phyloP scores from a whole-genome alignment of 2,113 vertebrate genomes.

The Scortum barcoo region DNA sequence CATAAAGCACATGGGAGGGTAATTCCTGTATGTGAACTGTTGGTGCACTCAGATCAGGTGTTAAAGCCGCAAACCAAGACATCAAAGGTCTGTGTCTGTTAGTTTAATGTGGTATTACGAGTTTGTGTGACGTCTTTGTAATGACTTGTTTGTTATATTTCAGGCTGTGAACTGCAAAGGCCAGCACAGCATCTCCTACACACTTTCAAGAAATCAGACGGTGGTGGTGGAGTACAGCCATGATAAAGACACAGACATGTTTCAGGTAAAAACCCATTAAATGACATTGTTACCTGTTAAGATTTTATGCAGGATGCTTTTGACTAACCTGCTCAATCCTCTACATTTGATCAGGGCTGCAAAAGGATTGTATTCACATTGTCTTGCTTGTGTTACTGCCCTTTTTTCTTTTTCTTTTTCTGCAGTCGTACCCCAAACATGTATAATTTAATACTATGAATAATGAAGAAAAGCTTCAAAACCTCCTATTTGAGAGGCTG shows the following conservation, averaged over 20 bases:
- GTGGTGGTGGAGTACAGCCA: slow-evolving; percentile 98
- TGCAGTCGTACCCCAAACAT: background rate
- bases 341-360: background rate
- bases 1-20: background rate
- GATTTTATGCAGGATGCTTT: background rate
- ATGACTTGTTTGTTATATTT: slow-evolving; percentile 56
- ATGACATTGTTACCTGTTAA: background rate
- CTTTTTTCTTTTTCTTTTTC: too few relatives aligned
- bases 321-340: background rate
- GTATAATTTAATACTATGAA: background rate
- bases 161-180: slow-evolving; percentile 96
- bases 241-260: slow-evolving; percentile 98
- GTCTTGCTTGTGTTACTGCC: too few relatives aligned
- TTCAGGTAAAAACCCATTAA: slow-evolving; percentile 89
- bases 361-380: too few relatives aligned
- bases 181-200: slow-evolving; percentile 98
- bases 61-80: too few relatives aligned
- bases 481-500: background rate
- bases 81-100: background rate
- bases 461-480: background rate
- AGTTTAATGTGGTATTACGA: background rate
- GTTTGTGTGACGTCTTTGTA: background rate
- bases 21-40: too few relatives aligned
- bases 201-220: slow-evolving; percentile 95
- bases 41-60: too few relatives aligned